phyloP scores from a whole-genome alignment of 1,140 invertebrate species.

The Cotesia vestalis region DNA sequence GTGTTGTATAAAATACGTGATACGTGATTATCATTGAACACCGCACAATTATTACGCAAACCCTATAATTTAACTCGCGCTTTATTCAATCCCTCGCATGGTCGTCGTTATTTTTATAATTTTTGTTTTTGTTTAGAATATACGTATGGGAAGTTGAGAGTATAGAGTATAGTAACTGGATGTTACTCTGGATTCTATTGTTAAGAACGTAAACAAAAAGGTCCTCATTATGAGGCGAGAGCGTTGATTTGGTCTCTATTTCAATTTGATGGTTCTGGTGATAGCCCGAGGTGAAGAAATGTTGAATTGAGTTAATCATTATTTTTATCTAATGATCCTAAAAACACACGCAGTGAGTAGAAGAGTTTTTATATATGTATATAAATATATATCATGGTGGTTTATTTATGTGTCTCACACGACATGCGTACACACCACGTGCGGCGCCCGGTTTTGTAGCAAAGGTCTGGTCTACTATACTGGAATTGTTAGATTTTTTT shows the following conservation, averaged over 20 bases:
- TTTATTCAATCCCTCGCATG: slow-evolving; percentile 14
- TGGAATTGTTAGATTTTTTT: no score
- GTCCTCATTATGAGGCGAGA: neutral
- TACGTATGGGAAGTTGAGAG: no score
- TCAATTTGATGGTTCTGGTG: neutral
- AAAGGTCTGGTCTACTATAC: neutral
- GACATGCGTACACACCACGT: neutral
- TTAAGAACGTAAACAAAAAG: no score
- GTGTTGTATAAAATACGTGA: no score
- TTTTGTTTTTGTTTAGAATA: neutral
- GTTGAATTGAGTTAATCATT: slow-evolving; percentile 8
- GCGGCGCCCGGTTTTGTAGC: neutral
- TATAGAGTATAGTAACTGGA: no score
- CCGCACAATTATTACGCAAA: slow-evolving; percentile 13
- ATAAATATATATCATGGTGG: neutral
- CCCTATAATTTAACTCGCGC: slow-evolving; percentile 29
- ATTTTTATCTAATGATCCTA: slow-evolving; percentile 13
- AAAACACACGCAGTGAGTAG: neutral
- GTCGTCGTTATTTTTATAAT: neutral
- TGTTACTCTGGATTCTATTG: no score
- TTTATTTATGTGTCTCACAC: slow-evolving; percentile 8
- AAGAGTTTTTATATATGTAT: no score
- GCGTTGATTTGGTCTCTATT: neutral
- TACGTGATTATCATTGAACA: neutral
- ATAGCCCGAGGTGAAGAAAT: slow-evolving; percentile 3